Conservation (phyloP, 2,797 vertebrate genomes). For the Notolepis coatsorum region DNA sequence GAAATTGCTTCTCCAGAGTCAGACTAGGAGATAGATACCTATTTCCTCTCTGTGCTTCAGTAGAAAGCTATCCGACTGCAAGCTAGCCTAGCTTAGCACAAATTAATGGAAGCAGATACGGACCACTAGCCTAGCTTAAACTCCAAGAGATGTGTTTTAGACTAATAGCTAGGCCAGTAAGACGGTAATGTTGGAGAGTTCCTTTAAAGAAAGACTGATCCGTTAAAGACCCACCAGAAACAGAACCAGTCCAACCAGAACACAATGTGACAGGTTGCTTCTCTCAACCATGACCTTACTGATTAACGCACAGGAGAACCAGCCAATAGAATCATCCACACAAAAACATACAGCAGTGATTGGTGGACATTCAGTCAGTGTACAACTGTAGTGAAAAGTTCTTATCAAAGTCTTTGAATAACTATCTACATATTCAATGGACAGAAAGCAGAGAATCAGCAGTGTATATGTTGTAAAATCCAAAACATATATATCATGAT, state of each 20-base stretch:
- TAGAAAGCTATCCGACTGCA: too few species aligned
- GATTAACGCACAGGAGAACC: not conserved
- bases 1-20: too few species aligned
- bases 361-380: conserved; percentile 48
- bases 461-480: conserved; percentile 17
- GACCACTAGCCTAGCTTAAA: too few species aligned
- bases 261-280: not conserved
- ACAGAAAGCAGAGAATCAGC: conserved; percentile 50
- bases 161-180: conserved; percentile 17
- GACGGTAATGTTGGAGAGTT: too few species aligned
- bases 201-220: conserved; percentile 16
- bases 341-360: conserved; percentile 32
- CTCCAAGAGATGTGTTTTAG: not conserved
- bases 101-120: too few species aligned
- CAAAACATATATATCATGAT: too few species aligned
- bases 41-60: too few species aligned
- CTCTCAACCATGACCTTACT: conserved; percentile 27
- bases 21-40: too few species aligned
- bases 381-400: conserved; percentile 56
- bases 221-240: too few species aligned
- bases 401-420: conserved; percentile 56
- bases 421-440: conserved; percentile 48
- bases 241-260: too few species aligned
- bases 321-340: conserved; percentile 31
- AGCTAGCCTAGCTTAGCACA: too few species aligned